These are phyloP conservation scores for Pongo abelii DNA, from an alignment of 2,113 vertebrate species.

Conservation along the genomic window DNA sequence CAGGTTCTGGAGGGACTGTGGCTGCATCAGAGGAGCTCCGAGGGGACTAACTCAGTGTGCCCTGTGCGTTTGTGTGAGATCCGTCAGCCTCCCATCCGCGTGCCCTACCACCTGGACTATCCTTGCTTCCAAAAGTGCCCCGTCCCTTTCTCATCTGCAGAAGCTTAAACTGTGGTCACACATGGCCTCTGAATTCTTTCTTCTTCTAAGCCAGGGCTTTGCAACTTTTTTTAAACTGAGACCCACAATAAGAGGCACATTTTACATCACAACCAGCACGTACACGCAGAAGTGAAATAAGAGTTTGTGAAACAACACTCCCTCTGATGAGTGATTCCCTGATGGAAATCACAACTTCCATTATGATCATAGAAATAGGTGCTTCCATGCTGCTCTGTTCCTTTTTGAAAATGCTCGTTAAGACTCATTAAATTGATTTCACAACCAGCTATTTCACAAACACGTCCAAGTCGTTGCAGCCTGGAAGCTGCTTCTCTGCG, in stretches of 20 bases:
- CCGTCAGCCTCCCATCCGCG: no score
- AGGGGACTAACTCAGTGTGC: no score
- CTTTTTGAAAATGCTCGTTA: neutral
- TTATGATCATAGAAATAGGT: neutral
- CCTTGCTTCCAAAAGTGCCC: no score
- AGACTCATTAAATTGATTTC: conserved; percentile 63
- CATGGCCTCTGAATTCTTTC: rapidly evolving
- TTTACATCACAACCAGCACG: neutral
- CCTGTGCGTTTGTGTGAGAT: no score
- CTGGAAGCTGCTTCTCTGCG: neutral
- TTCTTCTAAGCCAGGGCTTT: neutral
- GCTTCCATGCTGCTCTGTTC: neutral
- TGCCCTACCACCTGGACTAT: no score
- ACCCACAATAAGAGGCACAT: neutral
- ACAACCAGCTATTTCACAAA: neutral
- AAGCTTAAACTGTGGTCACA: neutral
- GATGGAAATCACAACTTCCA: neutral
- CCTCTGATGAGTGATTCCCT: neutral
- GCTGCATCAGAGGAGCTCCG: neutral
- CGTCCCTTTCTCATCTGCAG: neutral
- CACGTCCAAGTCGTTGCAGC: neutral
- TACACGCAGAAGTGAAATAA: neutral
- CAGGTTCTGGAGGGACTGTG: neutral
- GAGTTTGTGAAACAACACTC: neutral
- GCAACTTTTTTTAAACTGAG: neutral